These are phyloP conservation scores for Dicrurus megarhynchus DNA, from an alignment of 2,113 vertebrate species.

Conservation along the genomic window DNA sequence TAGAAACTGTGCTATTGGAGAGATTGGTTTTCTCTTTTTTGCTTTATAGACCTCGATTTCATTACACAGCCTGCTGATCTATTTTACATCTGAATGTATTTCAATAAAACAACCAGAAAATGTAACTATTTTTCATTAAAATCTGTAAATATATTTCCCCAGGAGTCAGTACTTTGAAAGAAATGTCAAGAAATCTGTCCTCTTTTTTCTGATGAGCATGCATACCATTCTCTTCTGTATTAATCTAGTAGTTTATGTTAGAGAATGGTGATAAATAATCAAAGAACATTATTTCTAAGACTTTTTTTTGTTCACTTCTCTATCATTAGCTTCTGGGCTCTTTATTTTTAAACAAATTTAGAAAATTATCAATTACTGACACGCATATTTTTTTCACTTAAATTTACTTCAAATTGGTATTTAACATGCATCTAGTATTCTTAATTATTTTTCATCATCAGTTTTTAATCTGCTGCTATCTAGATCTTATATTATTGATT, in stretches of 20 bases:
- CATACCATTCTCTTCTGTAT: not conserved
- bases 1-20: not conserved
- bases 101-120: not conserved
- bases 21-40: not conserved
- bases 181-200: not conserved
- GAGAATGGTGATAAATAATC: not conserved
- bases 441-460: not conserved
- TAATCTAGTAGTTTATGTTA: not conserved
- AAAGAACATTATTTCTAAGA: not conserved
- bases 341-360: not conserved
- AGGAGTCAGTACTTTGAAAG: not conserved
- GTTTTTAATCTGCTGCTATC: not conserved
- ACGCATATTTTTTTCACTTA: not conserved
- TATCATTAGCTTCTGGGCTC: not conserved
- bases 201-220: not conserved
- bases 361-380: not conserved
- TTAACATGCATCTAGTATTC: not conserved
- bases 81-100: constrained; percentile 6
- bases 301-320: not conserved
- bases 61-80: not conserved
- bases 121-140: not conserved
- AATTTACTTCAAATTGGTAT: not conserved
- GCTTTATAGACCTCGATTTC: not conserved
- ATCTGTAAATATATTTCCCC: not conserved
- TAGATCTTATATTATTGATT: not conserved